Base-by-base conservation (phyloP, 1,140 invertebrate species). In the Littorina saxatilis region DNA sequence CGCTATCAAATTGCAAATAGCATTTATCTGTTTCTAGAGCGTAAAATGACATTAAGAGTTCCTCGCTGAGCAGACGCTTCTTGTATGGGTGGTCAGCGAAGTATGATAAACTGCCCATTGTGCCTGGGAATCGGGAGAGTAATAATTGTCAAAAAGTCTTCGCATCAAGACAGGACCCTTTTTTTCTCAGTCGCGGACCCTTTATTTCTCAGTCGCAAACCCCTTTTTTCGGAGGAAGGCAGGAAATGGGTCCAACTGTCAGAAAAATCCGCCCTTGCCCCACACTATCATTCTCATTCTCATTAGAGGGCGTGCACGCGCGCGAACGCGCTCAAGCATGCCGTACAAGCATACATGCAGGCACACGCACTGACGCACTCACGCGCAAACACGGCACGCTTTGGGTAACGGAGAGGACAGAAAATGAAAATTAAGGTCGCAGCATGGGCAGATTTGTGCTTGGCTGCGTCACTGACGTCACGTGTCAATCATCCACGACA, bases 381-480 rank as follows among this genome's bases (percentile, higher is more conserved):
- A 78, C 55, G 76, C 55, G 76, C 58, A 58, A 78, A 78, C 58
- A 43, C 76, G n/a, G 76, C 76, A 78, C 76, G 55, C 76, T 55
- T 63, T 27, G 39, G 76, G 37, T 63, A 66, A 78, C n/a, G 76
- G n/a, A 78, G 75, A 75, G 61, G 39, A 43, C 37, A 78, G 76
- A 78, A 78, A 78, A 78, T 78, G 76, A 78, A 78, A 78, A 78
- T 78, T 78, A 78, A 58, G 50, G 76, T 32, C 76, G n/a, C 32
- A 27, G 76, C 76, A 32, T 63, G 76, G 23, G 23, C 27, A 50
- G 43, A 63, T 58, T 61, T 20, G 40, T 78, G 76, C 76, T 63
- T 78, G n/a, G 58, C 29, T 78, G 76, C 76, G 35, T 43, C 39
- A 23, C 55, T 78, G 76, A 78, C 76, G 76, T 78, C 76, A 78